Percentiles rank a stretch among this genome's conserved stretches.
Evolutionary conservation across 2,113 vertebrate genomes (phyloP).

Genomic region (Dicaeum eximium): DNA sequence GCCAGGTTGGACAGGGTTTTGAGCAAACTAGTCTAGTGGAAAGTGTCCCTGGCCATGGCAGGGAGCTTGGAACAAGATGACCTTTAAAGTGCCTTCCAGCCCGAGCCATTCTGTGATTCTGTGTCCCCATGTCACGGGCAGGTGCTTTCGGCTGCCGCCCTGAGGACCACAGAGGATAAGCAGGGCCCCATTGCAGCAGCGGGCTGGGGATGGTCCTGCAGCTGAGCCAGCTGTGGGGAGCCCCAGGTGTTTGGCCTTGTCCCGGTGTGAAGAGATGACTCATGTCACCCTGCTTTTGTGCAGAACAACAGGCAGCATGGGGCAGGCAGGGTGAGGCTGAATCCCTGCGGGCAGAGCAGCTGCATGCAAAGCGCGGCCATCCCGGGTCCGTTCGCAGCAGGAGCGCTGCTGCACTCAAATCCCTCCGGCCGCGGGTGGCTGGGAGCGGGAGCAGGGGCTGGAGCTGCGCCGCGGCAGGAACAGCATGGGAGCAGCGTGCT

Average conservation of each 20-base stretch:
- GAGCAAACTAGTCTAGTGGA: not conserved
- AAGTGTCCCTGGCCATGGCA: not conserved
- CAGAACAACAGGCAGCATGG: not conserved
- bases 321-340: not conserved
- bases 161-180: not conserved
- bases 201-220: rapidly evolving
- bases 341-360: not conserved
- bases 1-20: not conserved
- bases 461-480: not conserved
- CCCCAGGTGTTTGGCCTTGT: rapidly evolving
- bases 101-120: not conserved
- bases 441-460: not conserved
- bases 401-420: not conserved
- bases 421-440: rapidly evolving
- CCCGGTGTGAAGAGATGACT: not conserved
- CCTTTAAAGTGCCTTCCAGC: not conserved
- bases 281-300: not conserved
- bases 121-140: rapidly evolving
- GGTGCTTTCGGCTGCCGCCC: not conserved
- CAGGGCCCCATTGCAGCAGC: rapidly evolving
- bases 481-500: not conserved
- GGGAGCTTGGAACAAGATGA: not conserved
- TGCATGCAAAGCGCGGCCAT: not conserved
- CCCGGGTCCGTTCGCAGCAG: rapidly evolving
- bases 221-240: not conserved